Percentiles rank a stretch among this genome's conserved stretches.
phyloP scores from a whole-genome alignment of 2,797 vertebrate species.

The Coregonus ussuriensis region DNA sequence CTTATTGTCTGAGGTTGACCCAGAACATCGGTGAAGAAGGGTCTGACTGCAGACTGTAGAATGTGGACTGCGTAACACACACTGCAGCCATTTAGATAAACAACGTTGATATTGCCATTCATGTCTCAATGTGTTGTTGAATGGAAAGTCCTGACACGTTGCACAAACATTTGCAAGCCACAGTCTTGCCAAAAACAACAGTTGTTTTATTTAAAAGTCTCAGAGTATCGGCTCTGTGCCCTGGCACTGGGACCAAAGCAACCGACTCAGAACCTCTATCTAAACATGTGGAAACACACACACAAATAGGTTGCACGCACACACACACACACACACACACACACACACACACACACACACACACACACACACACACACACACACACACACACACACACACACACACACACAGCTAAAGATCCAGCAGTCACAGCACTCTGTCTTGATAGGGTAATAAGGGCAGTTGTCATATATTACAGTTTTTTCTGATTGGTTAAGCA shows the following conservation, averaged over 20 bases:
- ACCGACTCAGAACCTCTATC: background rate
- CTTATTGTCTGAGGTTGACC: background rate
- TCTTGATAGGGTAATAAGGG: background rate
- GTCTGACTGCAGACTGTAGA: too few species aligned
- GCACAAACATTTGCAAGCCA: background rate
- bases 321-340: too few species aligned
- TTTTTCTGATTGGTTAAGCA: too few species aligned
- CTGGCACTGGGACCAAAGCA: background rate
- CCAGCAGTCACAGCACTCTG: background rate
- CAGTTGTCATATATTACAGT: background rate
- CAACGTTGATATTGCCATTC: background rate
- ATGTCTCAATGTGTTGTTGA: background rate
- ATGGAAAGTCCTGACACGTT: background rate
- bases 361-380: too few species aligned
- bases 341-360: too few species aligned
- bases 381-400: too few species aligned
- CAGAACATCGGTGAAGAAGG: too few species aligned
- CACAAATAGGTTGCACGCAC: too few species aligned
- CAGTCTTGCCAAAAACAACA: background rate
- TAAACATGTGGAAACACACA: background rate
- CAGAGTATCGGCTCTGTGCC: too few species aligned
- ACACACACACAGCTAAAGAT: too few species aligned
- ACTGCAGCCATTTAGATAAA: slow-evolving; percentile 9
- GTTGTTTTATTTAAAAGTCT: background rate
- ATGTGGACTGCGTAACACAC: too few species aligned